These are phyloP conservation scores for Apamea crenata DNA, from an alignment of 2,888 invertebrate genomes.

Conservation along the genomic window DNA sequence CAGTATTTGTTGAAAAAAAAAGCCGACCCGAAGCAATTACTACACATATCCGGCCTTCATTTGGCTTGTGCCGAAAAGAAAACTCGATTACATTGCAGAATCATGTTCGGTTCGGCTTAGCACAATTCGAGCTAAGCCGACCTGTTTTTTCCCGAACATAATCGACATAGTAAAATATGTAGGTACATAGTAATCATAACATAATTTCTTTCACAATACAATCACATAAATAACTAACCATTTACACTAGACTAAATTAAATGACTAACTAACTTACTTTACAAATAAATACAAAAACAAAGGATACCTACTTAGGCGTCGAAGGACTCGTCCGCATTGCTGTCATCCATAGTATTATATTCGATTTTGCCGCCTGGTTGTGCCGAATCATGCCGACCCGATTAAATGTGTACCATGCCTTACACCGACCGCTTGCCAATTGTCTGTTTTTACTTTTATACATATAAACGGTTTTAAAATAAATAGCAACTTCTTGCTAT, in stretches of 20 bases:
- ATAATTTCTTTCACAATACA: no score
- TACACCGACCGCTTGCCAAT: slow-evolving; percentile 34
- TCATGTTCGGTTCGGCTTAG: background rate
- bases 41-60: background rate
- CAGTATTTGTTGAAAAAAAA: background rate
- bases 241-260: no score
- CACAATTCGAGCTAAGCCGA: background rate
- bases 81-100: background rate
- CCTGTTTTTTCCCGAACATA: background rate
- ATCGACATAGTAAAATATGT: no score
- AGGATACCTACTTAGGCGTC: no score
- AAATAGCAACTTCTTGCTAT: slow-evolving; percentile 39
- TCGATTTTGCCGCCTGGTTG: background rate
- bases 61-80: background rate
- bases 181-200: background rate
- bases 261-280: no score
- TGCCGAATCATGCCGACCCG: background rate
- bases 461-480: slow-evolving; percentile 32
- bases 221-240: no score
- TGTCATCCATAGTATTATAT: no score
- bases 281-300: no score
- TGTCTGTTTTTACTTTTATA: slow-evolving; percentile 35
- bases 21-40: background rate
- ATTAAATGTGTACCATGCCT: background rate
- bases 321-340: no score